These are phyloP conservation scores for Coelogynopora nodosa DNA, from an alignment of 2,888 invertebrate genomes.

Conservation along the genomic window DNA sequence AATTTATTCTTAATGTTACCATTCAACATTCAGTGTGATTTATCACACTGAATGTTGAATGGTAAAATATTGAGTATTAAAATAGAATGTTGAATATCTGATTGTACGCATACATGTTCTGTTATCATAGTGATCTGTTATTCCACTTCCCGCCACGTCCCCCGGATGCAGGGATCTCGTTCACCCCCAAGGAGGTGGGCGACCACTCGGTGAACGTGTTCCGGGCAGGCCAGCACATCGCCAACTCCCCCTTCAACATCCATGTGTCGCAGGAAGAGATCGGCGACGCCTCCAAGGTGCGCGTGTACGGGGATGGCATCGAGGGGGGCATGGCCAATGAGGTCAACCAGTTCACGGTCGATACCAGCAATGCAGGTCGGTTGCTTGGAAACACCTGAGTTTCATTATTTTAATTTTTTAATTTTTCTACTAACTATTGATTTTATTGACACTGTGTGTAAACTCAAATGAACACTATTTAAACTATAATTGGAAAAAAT, in stretches of 20 bases:
- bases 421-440: too few species aligned
- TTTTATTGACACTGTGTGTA: too few species aligned
- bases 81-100: too few species aligned
- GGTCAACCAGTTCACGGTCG: slow-evolving; percentile 86
- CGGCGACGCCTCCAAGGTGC: slow-evolving; percentile 92
- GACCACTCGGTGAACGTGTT: slow-evolving; percentile 92
- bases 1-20: too few species aligned
- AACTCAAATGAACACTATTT: too few species aligned
- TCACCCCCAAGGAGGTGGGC: slow-evolving; percentile 88
- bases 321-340: slow-evolving; percentile 85
- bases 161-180: slow-evolving; percentile 93
- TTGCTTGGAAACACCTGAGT: slow-evolving; percentile 38
- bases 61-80: too few species aligned
- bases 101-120: too few species aligned
- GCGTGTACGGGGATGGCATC: slow-evolving; percentile 77
- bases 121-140: too few species aligned
- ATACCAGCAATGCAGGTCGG: slow-evolving; percentile 86
- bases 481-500: too few species aligned
- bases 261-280: slow-evolving; percentile 86
- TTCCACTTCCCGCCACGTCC: too few species aligned
- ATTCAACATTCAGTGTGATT: too few species aligned
- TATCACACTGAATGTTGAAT: too few species aligned
- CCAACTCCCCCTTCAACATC: slow-evolving; percentile 94
- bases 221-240: slow-evolving; percentile 86
- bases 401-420: not conserved